Percentiles rank a stretch among this genome's conserved stretches.
These are phyloP conservation scores for Musca vetustissima DNA, from an alignment of 1,140 invertebrate species.

Conservation along the genomic window DNA sequence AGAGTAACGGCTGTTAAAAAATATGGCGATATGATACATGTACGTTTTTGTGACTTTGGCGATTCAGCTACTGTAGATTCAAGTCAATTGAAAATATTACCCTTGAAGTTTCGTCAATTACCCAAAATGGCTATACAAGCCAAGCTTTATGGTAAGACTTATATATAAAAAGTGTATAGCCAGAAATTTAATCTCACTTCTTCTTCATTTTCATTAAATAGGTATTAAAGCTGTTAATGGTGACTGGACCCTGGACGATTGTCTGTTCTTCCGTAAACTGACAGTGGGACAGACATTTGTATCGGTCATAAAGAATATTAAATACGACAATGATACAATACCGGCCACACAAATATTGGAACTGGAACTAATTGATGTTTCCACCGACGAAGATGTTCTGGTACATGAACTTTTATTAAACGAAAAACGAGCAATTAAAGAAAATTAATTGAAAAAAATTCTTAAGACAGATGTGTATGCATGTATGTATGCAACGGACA, in stretches of 20 bases:
- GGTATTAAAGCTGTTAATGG: constrained; percentile 37
- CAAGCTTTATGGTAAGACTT: constrained; percentile 43
- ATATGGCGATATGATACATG: constrained; percentile 47
- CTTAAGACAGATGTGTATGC: neutral
- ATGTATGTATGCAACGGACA: neutral
- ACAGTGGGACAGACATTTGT: constrained; percentile 50
- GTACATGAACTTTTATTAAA: constrained; percentile 27
- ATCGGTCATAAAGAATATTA: constrained; percentile 32
- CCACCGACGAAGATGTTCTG: constrained; percentile 26
- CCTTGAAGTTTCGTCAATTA: constrained; percentile 39
- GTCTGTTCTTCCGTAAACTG: constrained; percentile 43
- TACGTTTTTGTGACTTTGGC: constrained; percentile 48
- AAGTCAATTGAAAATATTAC: constrained; percentile 42
- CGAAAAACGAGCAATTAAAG: constrained; percentile 27
- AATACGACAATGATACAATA: constrained; percentile 22
- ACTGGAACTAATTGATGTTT: constrained; percentile 30
- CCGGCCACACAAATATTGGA: constrained; percentile 24
- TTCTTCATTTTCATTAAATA: constrained; percentile 25
- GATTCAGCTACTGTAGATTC: constrained; percentile 44
- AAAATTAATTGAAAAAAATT: neutral
- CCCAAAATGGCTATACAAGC: constrained; percentile 50
- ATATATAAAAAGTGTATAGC: neutral
- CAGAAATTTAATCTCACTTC: neutral
- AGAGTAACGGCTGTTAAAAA: constrained; percentile 48
- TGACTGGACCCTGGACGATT: constrained; percentile 50